Evolutionary conservation across 2,797 vertebrate species (phyloP).

Genomic region (Sternarchorhynchus goeldii): DNA sequence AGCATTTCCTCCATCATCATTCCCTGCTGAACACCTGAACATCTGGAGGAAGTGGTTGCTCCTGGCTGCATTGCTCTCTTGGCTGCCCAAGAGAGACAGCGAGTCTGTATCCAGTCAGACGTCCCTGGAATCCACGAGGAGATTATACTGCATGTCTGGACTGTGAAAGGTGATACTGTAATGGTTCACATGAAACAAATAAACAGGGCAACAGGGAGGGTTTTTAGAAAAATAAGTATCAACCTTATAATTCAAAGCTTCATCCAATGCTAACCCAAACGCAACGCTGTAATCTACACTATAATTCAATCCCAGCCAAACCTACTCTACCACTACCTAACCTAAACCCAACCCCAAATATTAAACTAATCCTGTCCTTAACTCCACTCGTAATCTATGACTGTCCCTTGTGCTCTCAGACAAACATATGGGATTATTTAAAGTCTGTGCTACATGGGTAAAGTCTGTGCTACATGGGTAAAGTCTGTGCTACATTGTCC

Average conservation of each 20-base stretch:
- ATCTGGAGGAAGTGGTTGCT: background rate
- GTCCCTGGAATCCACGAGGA: too few relatives aligned
- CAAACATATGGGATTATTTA: background rate
- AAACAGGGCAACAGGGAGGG: background rate
- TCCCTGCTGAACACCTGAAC: background rate
- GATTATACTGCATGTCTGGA: too few relatives aligned
- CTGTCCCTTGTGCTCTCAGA: background rate
- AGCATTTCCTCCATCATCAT: background rate
- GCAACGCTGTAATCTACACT: background rate
- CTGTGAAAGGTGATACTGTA: too few relatives aligned
- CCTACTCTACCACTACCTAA: background rate
- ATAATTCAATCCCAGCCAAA: background rate
- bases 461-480: background rate
- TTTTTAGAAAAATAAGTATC: too few relatives aligned
- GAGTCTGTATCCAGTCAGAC: too few relatives aligned
- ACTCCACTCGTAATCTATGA: background rate
- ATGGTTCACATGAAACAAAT: background rate
- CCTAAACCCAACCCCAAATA: background rate
- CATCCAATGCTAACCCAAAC: background rate
- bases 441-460: background rate
- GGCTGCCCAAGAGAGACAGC: too few relatives aligned
- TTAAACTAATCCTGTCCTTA: background rate
- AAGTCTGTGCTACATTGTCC: background rate
- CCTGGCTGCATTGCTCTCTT: background rate
- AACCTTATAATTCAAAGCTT: background rate